Conservation (phyloP, 2,888 invertebrate genomes). For the Netelia fuscicornis region DNA sequence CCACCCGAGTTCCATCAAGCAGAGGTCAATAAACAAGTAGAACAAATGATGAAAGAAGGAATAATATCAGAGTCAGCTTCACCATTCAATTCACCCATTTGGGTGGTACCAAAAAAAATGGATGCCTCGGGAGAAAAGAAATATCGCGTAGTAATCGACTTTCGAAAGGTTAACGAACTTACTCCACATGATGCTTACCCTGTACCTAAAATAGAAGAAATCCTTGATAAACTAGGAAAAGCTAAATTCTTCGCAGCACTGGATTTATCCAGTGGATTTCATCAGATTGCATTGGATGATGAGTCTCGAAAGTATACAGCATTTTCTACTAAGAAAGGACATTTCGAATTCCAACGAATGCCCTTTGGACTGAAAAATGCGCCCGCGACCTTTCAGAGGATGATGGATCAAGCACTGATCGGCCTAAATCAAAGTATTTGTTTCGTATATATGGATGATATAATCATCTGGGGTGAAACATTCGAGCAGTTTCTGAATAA, state of each 20-base stretch:
- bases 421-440: slow-evolving; percentile 3
- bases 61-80: slow-evolving; percentile 17
- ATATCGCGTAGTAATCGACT: slow-evolving; percentile 56
- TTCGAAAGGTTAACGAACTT: slow-evolving; percentile 41
- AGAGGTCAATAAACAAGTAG: slow-evolving; percentile 19
- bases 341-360: slow-evolving; percentile 52
- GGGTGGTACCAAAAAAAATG: slow-evolving; percentile 47
- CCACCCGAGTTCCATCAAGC: not conserved
- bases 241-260: slow-evolving; percentile 70
- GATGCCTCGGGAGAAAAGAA: slow-evolving; percentile 43
- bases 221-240: slow-evolving; percentile 69
- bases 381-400: slow-evolving; percentile 14
- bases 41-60: slow-evolving; percentile 16
- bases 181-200: slow-evolving; percentile 50
- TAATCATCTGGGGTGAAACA: slow-evolving; percentile 7
- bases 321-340: slow-evolving; percentile 45
- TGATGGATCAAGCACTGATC: slow-evolving; percentile 8
- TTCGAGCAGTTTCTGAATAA: slow-evolving; percentile 15
- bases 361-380: slow-evolving; percentile 25
- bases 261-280: slow-evolving; percentile 71
- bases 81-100: slow-evolving; percentile 35
- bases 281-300: slow-evolving; percentile 69
- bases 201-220: slow-evolving; percentile 60
- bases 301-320: slow-evolving; percentile 48
- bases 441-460: slow-evolving; percentile 23